Conservation (phyloP, 2,888 invertebrate genomes). For the Acholoe squamosa region DNA sequence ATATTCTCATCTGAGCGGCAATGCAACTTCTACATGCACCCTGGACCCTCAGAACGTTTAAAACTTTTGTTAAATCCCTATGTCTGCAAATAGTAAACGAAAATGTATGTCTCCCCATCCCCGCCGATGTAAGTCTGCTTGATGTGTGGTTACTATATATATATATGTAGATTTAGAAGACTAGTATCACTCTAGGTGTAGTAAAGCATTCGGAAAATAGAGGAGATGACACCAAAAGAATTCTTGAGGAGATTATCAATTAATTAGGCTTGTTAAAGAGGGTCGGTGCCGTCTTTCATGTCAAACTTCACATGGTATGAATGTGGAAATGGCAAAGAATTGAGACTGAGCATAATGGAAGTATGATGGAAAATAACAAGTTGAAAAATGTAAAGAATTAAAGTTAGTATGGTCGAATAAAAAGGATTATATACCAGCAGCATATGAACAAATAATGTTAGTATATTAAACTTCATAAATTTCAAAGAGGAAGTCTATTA, state of each 20-base stretch:
- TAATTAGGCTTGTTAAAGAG: neutral
- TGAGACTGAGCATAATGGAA: neutral
- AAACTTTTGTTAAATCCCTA: neutral
- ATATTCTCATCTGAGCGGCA: neutral
- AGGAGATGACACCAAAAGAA: neutral
- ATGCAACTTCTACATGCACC: neutral
- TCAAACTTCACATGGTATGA: neutral
- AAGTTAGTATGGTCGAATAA: neutral
- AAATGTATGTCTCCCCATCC: neutral
- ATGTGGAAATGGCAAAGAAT: neutral
- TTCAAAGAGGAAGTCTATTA: neutral
- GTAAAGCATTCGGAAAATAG: neutral
- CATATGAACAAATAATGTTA: neutral
- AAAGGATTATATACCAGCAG: neutral
- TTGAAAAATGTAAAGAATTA: neutral
- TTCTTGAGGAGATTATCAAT: neutral
- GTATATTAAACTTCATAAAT: neutral
- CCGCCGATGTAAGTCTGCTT: neutral
- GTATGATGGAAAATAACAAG: neutral
- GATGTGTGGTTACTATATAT: constrained; percentile 42
- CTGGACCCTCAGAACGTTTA: neutral
- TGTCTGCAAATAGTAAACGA: neutral
- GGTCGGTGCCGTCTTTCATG: neutral
- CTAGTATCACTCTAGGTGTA: constrained; percentile 50
- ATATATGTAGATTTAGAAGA: constrained; percentile 16